Base-by-base conservation (phyloP, 1,140 invertebrate species). In the Pogonomyrmex barbatus region DNA sequence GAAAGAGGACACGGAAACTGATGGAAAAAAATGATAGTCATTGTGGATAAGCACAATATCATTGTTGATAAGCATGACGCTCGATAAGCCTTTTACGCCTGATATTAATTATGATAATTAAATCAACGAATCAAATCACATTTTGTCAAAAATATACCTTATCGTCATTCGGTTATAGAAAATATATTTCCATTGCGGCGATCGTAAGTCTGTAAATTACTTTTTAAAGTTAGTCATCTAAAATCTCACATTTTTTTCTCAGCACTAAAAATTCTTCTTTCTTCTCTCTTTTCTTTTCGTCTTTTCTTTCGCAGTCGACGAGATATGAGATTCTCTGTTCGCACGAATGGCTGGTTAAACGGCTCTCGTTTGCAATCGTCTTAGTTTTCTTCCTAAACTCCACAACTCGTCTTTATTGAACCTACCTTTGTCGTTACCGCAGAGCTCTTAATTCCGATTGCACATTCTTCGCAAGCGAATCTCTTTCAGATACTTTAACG, bases 81-180 rank as follows among this genome's bases (percentile, higher is more conserved):
- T 73, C 52, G 63, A 73, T n/a, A 71, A 88, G 52, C 47, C 24
- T 89, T 54, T 89, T 88, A 89, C 73, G 50, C 54, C 10, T 10
- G 45, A 71, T 87, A 83, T 88, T 77, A 88, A 77, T 89, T 83
- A 89, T 73, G 71, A 60, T 89, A 65, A 83, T 88, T 87, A 87
- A 70, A 73, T 47, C 24, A 70, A 39, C 24, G 33, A 56, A 24
- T 45, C n/a, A 4, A 14, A 54, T 9, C 33, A 12, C 1, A 12
- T 14, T n/a, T 30, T 65, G 24, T 42, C 60, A 39, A 85, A 81
- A 84, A 63, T 83, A 71, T 42, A 12, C 17, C 6, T 1, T 10
- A 2, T 50, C 14, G 8, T n/a, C 42, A 2, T 30, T 82, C 4
- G n/a, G 39, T 4, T 50, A 24, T 24, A 30, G 62, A 70, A 71